phyloP scores from a whole-genome alignment of 2,113 vertebrate species.

The Scopus umbretta region DNA sequence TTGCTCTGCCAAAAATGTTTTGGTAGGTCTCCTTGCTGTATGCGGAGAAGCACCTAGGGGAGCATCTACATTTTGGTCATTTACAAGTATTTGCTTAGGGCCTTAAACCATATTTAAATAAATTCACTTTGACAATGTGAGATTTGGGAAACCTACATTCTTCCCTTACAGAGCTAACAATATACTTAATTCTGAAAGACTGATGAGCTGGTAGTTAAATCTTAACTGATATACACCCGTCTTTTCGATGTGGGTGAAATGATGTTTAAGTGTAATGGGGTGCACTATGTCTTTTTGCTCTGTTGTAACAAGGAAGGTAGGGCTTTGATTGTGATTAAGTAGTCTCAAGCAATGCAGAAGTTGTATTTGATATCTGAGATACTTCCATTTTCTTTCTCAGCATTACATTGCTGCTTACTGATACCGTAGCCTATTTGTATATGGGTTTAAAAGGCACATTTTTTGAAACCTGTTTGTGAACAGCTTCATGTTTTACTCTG shows the following conservation, averaged over 20 bases:
- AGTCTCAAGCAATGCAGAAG: background rate
- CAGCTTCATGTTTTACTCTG: background rate
- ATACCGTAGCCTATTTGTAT: background rate
- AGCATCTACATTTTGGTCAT: background rate
- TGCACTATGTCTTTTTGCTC: background rate
- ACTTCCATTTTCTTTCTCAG: background rate
- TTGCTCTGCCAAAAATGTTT: background rate
- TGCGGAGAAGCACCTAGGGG: background rate
- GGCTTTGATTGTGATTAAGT: background rate
- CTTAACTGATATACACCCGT: fast-evolving
- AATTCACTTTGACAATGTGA: background rate
- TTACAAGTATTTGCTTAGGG: background rate
- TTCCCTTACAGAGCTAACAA: background rate
- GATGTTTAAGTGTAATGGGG: background rate
- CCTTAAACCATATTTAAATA: background rate
- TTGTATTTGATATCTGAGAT: background rate
- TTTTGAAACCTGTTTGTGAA: background rate
- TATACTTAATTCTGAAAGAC: background rate
- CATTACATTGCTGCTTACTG: background rate
- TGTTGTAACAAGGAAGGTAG: background rate
- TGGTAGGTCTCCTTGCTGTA: background rate
- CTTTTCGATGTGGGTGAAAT: background rate
- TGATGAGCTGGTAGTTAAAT: background rate
- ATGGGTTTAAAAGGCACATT: background rate
- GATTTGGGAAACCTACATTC: background rate